Conservation (phyloP, 2,888 invertebrate genomes). For the Amblyteles armatorius region DNA sequence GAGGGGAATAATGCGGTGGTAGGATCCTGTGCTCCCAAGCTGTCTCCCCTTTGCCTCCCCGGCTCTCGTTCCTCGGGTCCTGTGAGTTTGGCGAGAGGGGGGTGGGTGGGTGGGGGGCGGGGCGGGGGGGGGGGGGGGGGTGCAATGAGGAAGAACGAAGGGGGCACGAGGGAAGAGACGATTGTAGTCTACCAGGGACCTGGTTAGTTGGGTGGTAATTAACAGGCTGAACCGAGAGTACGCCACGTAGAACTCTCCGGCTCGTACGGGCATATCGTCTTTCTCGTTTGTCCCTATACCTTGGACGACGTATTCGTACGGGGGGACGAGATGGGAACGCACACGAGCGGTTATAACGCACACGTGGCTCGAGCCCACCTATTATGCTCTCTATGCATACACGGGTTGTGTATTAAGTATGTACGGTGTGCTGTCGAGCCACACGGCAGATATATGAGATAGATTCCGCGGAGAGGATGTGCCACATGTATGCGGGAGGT, state of each 20-base stretch:
- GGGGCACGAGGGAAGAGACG: slow-evolving; percentile 39
- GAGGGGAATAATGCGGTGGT: slow-evolving; percentile 28
- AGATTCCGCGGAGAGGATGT: background rate
- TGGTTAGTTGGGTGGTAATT: slow-evolving; percentile 71
- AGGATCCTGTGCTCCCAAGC: slow-evolving; percentile 8
- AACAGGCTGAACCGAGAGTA: slow-evolving; percentile 62
- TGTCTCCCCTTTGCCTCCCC: slow-evolving; percentile 31
- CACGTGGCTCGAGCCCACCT: background rate
- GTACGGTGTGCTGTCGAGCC: background rate
- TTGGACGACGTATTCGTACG: slow-evolving; percentile 22
- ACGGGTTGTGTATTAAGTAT: background rate
- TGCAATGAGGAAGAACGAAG: slow-evolving; percentile 11
- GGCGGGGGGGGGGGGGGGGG: background rate
- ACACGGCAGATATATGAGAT: slow-evolving; percentile 5
- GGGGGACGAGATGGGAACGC: background rate
- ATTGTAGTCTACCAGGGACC: slow-evolving; percentile 55
- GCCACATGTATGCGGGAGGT: slow-evolving; percentile 6
- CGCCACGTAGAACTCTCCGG: slow-evolving; percentile 44
- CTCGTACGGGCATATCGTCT: slow-evolving; percentile 40
- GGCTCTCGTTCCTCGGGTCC: background rate
- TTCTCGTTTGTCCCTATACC: slow-evolving; percentile 20
- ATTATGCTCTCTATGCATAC: background rate
- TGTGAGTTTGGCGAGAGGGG: slow-evolving; percentile 31
- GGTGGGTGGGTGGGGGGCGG: background rate
- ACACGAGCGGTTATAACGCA: background rate